Evolutionary conservation across 2,888 invertebrate species (phyloP), one percentile per base, ranked within the genome.

Genomic region (Drosophila parthenogenetica): DNA sequence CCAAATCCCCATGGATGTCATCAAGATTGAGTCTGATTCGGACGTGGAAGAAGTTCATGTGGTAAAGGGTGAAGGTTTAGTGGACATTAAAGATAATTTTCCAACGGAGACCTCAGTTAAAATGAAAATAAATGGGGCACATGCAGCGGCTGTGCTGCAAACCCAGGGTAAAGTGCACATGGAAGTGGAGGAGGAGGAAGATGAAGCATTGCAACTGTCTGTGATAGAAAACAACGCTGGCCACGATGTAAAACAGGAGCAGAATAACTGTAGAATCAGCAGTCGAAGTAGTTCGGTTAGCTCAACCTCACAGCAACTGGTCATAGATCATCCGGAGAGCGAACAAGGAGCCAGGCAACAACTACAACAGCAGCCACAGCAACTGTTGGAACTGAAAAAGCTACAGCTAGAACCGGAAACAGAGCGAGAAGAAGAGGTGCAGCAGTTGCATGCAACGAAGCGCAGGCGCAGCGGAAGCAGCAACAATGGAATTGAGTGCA

Each of bases 241-340:
- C 19, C 25, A 53, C 29, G 49, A 65, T 14, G 46, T 43, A 22
- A 16, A 70, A 29, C 11, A 58, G 8, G 14, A 55, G 19, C 43
- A 39, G 45, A 57, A 57, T 16, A 57, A 25, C 16, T 46, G 14
- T 37, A 58, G 50, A 17, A 45, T 51, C 13, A 73, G 60, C 45
- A 79, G 87, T 69, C 43, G 69, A 48, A 75, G 69, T 55, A 85
- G 90, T 17, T 81, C 85, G 3, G 78, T 81, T 5, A 90, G 91
- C 25, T 89, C 91, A 14, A 89, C 91, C 11, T 91, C 92, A 53
- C 90, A 91, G 63, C 91, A 91, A 35, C 73, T 92, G 66, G 90
- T 92, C 8, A 92, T 92, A 51, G 92, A 92, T 79, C 92, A 92
- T 67, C 90, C 89, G 7, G 80, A 90, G 61, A 91, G 75, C 42